Conservation (phyloP, 2,113 vertebrate genomes). For the Brachyhypopomus gauderio region DNA sequence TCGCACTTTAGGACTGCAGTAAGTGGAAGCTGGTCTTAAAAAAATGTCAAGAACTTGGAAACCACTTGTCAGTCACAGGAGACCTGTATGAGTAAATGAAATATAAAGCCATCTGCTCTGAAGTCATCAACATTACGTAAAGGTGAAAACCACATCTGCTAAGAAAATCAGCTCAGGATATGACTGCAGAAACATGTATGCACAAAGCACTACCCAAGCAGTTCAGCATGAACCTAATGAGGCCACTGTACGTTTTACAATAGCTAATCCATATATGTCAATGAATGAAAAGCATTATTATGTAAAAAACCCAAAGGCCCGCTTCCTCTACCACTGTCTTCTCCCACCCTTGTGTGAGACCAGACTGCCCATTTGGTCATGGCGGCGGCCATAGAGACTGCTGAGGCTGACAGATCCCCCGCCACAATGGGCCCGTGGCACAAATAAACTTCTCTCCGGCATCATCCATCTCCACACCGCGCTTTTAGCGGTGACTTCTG, state of each 20-base stretch:
- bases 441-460: constrained; percentile 66
- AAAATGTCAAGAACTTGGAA: constrained; percentile 16
- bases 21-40: constrained; percentile 16
- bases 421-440: constrained; percentile 60
- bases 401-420: constrained; percentile 52
- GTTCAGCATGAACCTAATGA: constrained; percentile 18
- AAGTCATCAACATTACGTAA: constrained; percentile 1
- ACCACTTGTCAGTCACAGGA: not conserved
- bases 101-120: not conserved
- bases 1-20: not conserved
- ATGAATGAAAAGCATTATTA: constrained; percentile 2
- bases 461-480: constrained; percentile 69
- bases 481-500: constrained; percentile 62
- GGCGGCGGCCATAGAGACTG: constrained; percentile 45
- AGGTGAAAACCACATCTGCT: not conserved
- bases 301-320: constrained; percentile 11
- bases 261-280: not conserved
- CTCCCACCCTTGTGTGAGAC: constrained; percentile 7
- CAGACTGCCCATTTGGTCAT: constrained; percentile 23
- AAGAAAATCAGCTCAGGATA: constrained; percentile 19
- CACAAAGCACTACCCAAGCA: not conserved
- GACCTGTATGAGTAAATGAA: not conserved
- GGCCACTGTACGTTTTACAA: constrained; percentile 15
- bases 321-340: not conserved
- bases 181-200: not conserved